Evolutionary conservation across 2,888 invertebrate species (phyloP), one percentile per base, ranked within the genome.

Genomic region (Amblyjoppa fuscipennis): DNA sequence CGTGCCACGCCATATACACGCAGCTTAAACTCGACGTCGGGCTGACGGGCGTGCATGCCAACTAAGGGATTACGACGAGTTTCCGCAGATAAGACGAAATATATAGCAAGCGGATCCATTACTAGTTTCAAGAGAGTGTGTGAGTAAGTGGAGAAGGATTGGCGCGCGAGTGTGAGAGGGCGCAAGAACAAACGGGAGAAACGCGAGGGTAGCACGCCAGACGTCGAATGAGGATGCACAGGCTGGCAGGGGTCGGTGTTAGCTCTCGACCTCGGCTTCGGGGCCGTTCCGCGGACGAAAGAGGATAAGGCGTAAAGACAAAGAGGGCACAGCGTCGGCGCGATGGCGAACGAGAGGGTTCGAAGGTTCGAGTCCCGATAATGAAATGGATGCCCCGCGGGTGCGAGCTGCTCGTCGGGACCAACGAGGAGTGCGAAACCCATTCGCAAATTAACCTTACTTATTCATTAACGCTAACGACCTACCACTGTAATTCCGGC

Each of bases 381-480:
- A 93, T 92, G 92, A 93, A 93, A 93, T 93, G 91, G 90, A 90
- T 92, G 90, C 92, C 91, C 91, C 86, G 68, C 88, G 91, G 90
- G 91, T 88, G 88, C 87, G 89, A 91, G 87, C 87, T 78, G 78
- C 85, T 88, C 85, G 80, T 74, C 83, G 78, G 83, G 87, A 61
- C 74, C 68, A 83, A 84, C 87, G 86, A 88, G 87, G 88, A 90
- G 90, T 91, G 92, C 90, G 91, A 91, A 92, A 91, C 90, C 91
- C 91, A 92, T 93, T 92, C 91, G 91, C 91, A 91, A 93, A 93
- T 93, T 92, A 92, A 92, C 91, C 91, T 92, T 92, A 92, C 91
- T 92, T 91, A 93, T 92, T 93, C 92, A 93, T 93, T 93, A 92
- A 92, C 91, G 91, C 90, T 92, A 92, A 92, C 91, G 92, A 92